Conservation (phyloP, 2,113 vertebrate genomes). For the Nanger granti region DNA sequence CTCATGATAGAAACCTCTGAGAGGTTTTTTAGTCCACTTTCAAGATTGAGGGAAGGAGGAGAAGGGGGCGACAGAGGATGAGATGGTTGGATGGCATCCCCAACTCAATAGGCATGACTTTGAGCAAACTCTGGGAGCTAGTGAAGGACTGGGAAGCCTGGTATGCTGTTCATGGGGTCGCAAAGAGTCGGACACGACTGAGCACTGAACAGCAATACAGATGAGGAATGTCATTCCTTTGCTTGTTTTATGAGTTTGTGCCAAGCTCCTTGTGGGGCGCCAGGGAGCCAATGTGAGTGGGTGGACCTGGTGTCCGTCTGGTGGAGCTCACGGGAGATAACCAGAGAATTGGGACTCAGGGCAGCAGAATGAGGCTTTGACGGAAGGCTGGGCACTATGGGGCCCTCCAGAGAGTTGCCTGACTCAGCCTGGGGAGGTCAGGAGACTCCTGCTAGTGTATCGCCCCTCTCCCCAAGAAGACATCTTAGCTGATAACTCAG, state of each 20-base stretch:
- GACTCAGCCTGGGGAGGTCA: not conserved
- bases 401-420: not conserved
- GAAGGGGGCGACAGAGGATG: not conserved
- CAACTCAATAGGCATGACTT: not conserved
- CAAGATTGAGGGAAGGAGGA: not conserved
- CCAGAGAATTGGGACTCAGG: not conserved
- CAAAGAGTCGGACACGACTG: rapidly evolving
- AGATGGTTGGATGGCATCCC: not conserved
- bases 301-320: not conserved
- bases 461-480: not conserved
- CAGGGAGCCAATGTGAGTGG: not conserved
- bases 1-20: not conserved
- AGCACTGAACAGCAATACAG: not conserved
- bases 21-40: not conserved
- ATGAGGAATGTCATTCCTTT: not conserved
- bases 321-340: rapidly evolving
- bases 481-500: not conserved
- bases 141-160: not conserved
- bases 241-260: not conserved
- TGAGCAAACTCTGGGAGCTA: not conserved
- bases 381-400: not conserved
- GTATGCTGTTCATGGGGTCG: not conserved
- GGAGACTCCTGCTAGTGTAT: not conserved
- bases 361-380: not conserved
- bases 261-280: not conserved